phyloP scores from a whole-genome alignment of 2,797 vertebrate genomes.

The Melanotaenia boesemani region DNA sequence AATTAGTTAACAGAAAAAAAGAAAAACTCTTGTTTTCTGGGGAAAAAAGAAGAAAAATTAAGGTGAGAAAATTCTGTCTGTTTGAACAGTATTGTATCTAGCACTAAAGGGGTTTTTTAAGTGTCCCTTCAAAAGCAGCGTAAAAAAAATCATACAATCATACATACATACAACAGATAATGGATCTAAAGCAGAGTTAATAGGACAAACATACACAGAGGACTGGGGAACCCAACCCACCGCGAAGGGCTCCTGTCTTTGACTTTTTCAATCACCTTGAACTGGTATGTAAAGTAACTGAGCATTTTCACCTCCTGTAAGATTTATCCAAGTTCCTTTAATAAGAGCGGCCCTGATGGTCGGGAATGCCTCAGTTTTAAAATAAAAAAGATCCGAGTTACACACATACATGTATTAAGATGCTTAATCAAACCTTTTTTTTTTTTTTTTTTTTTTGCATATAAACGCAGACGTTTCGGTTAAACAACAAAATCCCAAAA shows the following conservation, averaged over 20 bases:
- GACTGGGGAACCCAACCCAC: slow-evolving; percentile 8
- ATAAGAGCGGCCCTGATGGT: neutral
- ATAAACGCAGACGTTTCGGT: neutral
- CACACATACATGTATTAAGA: neutral
- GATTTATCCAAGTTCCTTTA: neutral
- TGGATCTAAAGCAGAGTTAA: slow-evolving; percentile 4
- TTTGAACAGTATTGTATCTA: neutral
- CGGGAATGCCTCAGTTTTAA: neutral
- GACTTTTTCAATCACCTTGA: slow-evolving; percentile 20
- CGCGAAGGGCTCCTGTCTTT: neutral
- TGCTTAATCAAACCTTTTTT: neutral
- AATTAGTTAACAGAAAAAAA: slow-evolving; percentile 15
- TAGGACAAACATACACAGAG: slow-evolving; percentile 11
- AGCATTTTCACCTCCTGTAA: neutral
- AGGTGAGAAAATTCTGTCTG: neutral
- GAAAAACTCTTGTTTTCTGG: neutral
- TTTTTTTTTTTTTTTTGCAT: too few relatives aligned
- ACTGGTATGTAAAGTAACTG: slow-evolving; percentile 39
- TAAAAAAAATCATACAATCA: neutral
- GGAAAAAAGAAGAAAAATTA: neutral
- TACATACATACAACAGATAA: too few relatives aligned
- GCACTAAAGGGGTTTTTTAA: too few relatives aligned
- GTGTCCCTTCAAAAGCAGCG: neutral
- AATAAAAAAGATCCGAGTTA: neutral
- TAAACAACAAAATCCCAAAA: neutral